These are phyloP conservation scores for Planiliza haematocheilus DNA, from an alignment of 2,113 vertebrate genomes.

Conservation along the genomic window DNA sequence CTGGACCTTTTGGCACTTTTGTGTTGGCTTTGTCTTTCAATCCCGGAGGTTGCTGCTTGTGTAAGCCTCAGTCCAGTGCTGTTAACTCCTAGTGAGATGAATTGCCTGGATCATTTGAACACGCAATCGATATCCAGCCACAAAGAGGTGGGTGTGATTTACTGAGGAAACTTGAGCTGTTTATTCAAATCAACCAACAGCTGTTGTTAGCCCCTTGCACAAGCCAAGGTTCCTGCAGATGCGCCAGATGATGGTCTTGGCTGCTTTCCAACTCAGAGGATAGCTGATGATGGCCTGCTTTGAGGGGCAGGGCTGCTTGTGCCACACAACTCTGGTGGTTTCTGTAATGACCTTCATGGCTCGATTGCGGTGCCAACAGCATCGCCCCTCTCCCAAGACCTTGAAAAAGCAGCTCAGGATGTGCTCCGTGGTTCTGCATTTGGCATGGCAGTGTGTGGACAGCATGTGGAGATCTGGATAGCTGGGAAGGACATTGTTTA, in stretches of 20 bases:
- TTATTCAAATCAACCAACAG: slow-evolving; percentile 4
- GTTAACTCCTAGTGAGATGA: too few relatives aligned
- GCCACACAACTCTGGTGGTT: neutral
- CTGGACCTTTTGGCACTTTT: too few relatives aligned
- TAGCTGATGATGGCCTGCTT: neutral
- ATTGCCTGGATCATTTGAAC: neutral
- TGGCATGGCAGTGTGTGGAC: neutral
- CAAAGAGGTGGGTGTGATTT: neutral
- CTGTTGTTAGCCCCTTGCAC: neutral
- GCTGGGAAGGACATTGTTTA: too few relatives aligned
- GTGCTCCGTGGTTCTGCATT: neutral
- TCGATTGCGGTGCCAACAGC: neutral
- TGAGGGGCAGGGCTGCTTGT: neutral
- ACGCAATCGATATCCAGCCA: neutral
- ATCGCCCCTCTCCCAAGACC: neutral
- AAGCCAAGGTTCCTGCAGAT: neutral
- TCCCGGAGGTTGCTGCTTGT: too few relatives aligned
- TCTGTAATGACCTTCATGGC: neutral
- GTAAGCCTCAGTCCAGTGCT: too few relatives aligned
- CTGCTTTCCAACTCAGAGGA: neutral
- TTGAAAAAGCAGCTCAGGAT: neutral
- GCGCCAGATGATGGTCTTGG: neutral
- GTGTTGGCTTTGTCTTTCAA: too few relatives aligned
- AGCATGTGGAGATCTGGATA: neutral
- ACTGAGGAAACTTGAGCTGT: slow-evolving; percentile 4